phyloP scores from a whole-genome alignment of 2,113 vertebrate species.

The Rhabdomys dilectus region DNA sequence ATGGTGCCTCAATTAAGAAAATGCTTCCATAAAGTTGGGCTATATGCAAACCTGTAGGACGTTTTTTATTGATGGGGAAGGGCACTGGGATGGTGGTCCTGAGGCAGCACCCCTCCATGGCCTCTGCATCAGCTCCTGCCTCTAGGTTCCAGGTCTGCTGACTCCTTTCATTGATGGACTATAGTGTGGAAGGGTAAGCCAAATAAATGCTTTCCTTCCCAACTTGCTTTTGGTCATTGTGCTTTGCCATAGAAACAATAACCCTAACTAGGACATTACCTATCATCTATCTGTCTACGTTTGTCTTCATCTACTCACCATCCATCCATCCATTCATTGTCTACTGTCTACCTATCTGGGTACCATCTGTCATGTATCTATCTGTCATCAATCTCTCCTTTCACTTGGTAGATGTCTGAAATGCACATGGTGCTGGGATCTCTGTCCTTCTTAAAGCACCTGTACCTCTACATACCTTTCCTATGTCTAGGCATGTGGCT shows the following conservation, averaged over 20 bases:
- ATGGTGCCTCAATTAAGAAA: neutral
- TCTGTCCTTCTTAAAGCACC: neutral
- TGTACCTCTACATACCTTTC: conserved; percentile 1
- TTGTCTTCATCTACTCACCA: neutral
- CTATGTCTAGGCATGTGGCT: neutral
- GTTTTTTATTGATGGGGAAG: neutral
- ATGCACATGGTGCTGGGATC: neutral
- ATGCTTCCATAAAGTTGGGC: neutral
- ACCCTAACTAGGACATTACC: neutral
- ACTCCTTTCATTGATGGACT: too few species aligned
- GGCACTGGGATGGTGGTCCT: neutral
- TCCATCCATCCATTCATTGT: neutral
- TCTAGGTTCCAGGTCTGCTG: neutral
- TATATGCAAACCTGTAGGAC: neutral
- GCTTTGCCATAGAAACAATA: neutral
- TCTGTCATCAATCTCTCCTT: neutral
- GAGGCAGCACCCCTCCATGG: neutral
- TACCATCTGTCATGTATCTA: neutral
- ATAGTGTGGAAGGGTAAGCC: neutral
- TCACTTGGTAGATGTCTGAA: neutral
- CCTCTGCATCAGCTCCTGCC: neutral
- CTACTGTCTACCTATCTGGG: neutral
- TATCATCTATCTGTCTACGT: neutral
- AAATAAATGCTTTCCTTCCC: neutral
- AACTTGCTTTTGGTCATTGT: neutral